Evolutionary conservation across 2,888 invertebrate species (phyloP), one percentile per base, ranked within the genome.

Genomic region (Cremastinae sp.): DNA sequence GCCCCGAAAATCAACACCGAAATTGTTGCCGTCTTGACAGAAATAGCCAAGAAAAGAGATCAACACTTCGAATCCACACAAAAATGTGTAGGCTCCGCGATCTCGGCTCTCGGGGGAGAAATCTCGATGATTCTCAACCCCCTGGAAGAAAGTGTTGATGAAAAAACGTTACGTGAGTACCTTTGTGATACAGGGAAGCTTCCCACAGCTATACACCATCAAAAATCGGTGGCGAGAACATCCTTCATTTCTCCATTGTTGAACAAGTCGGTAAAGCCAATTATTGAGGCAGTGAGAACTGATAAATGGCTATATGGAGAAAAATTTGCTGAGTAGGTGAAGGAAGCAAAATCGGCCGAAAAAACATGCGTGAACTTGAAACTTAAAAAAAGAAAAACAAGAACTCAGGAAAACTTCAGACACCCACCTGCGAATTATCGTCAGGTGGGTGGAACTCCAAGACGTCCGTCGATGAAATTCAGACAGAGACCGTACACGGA

Each of bases 1-100:
- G 70, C 77, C 12, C 75, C 79, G 12, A 51, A 12, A 12, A n/a
- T 77, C 1, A 79, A 79, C 16, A 20, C 70, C 7, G 73, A 79
- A 55, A 58, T 79, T 16, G 43, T 22, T 8, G 55, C 65, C 1
- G 39, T 55, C 0, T 18, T 74, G 14, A 58, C 47, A 4, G 74
- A 74, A 1, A 75, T 75, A 37, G 71, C 61, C 4, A 65, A 39
- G 8, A 75, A 73, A 43, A 47, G 78, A 1, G 70, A 75, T 53
- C 53, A 59, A 2, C 69, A 73, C 12, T 73, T 73, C 35, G 66
- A 58, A 16, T 47, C 39, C n/a, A 61, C 68, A 20, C 73, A 73
- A 62, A 75, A 73, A 2, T 55, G 68, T 41, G 49, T 75, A 18
- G 78, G 69, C 0, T 73, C 72, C 9, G 78, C 65, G 1, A 59